These are phyloP conservation scores for Torymus auratus DNA, from an alignment of 2,888 invertebrate species.

Conservation along the genomic window DNA sequence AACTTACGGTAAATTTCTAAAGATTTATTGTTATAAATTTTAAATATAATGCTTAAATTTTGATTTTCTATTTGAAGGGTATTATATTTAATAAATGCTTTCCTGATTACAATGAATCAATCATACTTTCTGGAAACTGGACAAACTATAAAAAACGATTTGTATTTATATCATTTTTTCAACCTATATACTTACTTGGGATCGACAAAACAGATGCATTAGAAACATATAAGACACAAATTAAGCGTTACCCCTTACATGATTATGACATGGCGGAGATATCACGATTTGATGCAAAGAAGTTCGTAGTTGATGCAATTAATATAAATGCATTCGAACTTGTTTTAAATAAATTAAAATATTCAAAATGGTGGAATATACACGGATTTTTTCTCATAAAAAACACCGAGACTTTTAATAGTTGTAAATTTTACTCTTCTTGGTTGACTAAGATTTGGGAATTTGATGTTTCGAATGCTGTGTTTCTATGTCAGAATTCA, in stretches of 20 bases:
- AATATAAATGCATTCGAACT: background rate
- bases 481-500: conserved; percentile 21
- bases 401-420: background rate
- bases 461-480: conserved; percentile 13
- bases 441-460: background rate
- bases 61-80: too few species aligned
- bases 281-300: background rate
- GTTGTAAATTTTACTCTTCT: conserved; percentile 3
- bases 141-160: background rate
- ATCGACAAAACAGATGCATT: conserved; percentile 23
- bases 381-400: conserved; percentile 1
- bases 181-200: conserved; percentile 8
- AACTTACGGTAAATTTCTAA: too few species aligned
- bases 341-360: conserved; percentile 20
- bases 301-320: background rate
- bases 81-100: conserved; percentile 20
- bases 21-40: too few species aligned
- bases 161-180: background rate
- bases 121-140: conserved; percentile 20
- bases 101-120: background rate
- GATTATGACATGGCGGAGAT: background rate
- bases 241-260: background rate
- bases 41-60: too few species aligned
- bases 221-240: background rate
- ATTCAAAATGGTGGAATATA: conserved; percentile 9